Evolutionary conservation across 2,113 vertebrate genomes (phyloP), one percentile per base, ranked within the genome.

Genomic region (Arenaria interpres): DNA sequence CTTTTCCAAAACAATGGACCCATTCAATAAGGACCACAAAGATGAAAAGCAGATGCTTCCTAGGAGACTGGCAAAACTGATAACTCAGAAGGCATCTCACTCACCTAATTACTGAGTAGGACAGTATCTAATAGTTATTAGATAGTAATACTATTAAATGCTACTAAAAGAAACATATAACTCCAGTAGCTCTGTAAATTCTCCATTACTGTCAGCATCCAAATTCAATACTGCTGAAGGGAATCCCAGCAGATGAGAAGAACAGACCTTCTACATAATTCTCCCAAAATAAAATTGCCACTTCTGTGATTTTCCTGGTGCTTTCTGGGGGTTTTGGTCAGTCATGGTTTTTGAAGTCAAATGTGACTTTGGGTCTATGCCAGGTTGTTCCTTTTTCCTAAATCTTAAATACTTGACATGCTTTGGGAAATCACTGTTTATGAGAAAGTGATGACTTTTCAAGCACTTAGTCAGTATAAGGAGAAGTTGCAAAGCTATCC

Each of bases 61-160:
- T 71, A 84, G 39, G 32, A 88, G 43, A 72, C 41, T 37, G 23
- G 75, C 41, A 91, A 89, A 90, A 80, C 28, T 72, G 50, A 25
- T 62, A 88, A 74, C 28, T 90, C 68, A 35, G 43, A 94, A 86
- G 46, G 76, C 56, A 90, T 67, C n/a, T 90, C 37, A 83, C 27
- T 80, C 93, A 92, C 35, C 28, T 76, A 67, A 77, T 85, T 85
- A 91, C 71, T 1, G 2, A 74, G 19, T 72, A 79, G 59, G 54
- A 71, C 50, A 77, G 41, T 59, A 91, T 74, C 72, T 71, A 64
- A 84, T 48, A 93, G 63, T 60, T 90, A 77, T 63, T 94, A 92
- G 63, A 84, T 67, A 92, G 46, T 54, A 90, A 86, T 85, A 88
- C 30, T 79, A 94, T 90, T 92, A 95, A 95, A 92, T 81, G 27